Conservation (phyloP, 2,113 vertebrate genomes). For the Procapra przewalskii region DNA sequence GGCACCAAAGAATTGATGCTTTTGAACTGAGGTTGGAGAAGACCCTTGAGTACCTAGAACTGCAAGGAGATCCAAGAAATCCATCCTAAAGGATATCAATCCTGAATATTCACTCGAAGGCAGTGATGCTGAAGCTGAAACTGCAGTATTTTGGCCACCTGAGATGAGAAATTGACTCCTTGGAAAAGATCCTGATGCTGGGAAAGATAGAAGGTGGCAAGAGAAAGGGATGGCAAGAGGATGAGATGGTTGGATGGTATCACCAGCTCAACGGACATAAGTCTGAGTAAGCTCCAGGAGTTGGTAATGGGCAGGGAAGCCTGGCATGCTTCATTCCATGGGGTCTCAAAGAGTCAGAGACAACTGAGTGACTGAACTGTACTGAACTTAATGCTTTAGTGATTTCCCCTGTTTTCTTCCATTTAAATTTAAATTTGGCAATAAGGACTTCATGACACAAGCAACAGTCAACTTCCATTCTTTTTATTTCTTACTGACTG, state of each 20-base stretch:
- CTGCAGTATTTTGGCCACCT: not conserved
- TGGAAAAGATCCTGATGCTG: not conserved
- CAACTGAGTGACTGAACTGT: rapidly evolving
- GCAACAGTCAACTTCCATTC: too few species aligned
- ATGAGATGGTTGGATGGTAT: not conserved
- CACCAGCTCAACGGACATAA: not conserved
- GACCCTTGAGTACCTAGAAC: not conserved
- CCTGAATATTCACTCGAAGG: not conserved
- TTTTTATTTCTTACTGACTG: too few species aligned
- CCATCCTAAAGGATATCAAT: not conserved
- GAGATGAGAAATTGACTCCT: not conserved
- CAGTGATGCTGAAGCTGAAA: not conserved
- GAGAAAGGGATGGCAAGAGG: not conserved
- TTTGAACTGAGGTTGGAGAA: not conserved
- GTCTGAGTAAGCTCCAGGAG: not conserved
- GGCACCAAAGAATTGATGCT: not conserved
- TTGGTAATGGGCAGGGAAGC: not conserved
- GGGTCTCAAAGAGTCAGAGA: not conserved
- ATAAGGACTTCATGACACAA: too few species aligned
- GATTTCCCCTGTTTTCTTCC: too few species aligned
- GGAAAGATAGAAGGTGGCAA: not conserved
- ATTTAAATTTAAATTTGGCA: too few species aligned
- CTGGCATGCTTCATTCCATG: not conserved
- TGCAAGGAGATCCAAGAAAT: not conserved
- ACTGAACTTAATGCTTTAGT: not conserved